phyloP scores from a whole-genome alignment of 2,797 vertebrate species.

The Poliocrania exsul region DNA sequence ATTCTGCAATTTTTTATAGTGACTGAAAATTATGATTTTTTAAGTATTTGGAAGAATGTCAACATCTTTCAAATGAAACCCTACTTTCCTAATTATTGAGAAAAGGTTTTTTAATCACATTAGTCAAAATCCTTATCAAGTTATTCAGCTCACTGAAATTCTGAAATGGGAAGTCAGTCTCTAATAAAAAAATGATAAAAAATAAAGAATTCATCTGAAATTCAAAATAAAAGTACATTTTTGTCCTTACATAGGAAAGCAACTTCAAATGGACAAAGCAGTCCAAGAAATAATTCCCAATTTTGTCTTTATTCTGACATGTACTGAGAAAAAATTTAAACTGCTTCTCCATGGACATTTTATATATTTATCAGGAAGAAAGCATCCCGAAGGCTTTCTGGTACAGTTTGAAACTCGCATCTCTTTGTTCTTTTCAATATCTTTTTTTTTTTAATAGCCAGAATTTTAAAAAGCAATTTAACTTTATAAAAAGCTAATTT shows the following conservation, averaged over 20 bases:
- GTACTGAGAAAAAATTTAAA: background rate
- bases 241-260: background rate
- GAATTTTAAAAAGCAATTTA: constrained; percentile 24
- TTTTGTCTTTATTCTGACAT: background rate
- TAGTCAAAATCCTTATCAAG: background rate
- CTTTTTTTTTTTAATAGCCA: background rate
- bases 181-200: background rate
- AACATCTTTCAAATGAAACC: background rate
- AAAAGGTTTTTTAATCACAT: background rate
- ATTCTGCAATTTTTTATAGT: background rate
- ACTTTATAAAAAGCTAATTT: constrained; percentile 16
- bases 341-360: background rate
- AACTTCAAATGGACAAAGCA: background rate
- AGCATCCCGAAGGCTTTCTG: background rate
- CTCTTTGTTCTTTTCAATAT: background rate
- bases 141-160: background rate
- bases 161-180: background rate
- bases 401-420: background rate
- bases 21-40: background rate
- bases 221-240: background rate
- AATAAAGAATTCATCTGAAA: background rate
- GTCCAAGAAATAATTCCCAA: background rate
- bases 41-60: background rate
- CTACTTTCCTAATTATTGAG: background rate
- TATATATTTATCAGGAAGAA: background rate